Evolutionary conservation across 1,140 invertebrate species (phyloP).

Genomic region (Colletes gigas): DNA sequence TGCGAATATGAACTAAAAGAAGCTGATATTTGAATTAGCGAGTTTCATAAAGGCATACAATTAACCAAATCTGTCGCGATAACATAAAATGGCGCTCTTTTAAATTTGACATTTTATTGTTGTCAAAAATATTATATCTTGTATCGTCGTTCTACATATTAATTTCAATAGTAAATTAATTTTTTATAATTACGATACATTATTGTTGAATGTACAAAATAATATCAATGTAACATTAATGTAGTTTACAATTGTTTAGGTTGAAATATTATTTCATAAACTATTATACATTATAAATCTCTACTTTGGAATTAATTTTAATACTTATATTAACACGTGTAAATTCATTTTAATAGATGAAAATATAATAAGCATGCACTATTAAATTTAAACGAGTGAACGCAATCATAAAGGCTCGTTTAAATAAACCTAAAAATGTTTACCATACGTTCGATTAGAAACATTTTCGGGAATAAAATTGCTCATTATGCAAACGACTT

Average conservation of each 20-base stretch:
- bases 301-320: background rate
- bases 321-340: background rate
- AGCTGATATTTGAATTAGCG: background rate
- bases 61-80: slow-evolving; percentile 41
- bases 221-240: background rate
- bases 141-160: background rate
- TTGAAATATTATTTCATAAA: background rate
- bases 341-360: too few species aligned
- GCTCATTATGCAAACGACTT: too few species aligned
- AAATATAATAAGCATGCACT: too few species aligned
- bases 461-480: too few species aligned
- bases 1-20: background rate
- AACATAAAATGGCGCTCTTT: slow-evolving; percentile 50
- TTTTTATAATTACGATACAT: background rate
- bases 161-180: background rate
- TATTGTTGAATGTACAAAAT: background rate
- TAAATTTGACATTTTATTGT: slow-evolving; percentile 40
- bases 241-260: background rate
- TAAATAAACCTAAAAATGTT: background rate
- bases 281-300: background rate
- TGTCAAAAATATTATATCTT: background rate
- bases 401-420: background rate
- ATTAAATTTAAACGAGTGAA: too few species aligned
- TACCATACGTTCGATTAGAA: background rate
- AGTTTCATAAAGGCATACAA: slow-evolving; percentile 28